Base-by-base conservation (phyloP, 2,797 vertebrate genomes). In the Tenualosa ilisha region DNA sequence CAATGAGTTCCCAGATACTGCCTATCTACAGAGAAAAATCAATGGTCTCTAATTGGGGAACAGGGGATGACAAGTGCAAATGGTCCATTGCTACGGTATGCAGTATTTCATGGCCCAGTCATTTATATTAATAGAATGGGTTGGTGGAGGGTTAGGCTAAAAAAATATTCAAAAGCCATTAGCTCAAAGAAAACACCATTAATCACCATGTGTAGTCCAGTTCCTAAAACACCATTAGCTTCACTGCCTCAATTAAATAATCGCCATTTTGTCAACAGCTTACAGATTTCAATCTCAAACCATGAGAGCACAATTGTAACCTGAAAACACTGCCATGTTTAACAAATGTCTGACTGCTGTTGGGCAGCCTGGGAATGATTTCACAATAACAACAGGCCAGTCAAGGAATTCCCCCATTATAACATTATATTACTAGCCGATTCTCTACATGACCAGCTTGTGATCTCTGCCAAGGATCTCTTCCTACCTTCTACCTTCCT, bases 191-290 rank as follows among this genome's bases (percentile, higher is more conserved):
- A 72, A 72, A 72, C 65, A 72, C 65, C 26, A 72, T 72, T 72
- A 37, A 72, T 72, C 65, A 56, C 93, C 93, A 89, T 93, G 92
- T 93, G 88, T 93, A 94, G 91, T 88, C 89, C 87, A 90, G 81
- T 87, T 89, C 31, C 91, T 89, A 92, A 89, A 26, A 81, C 90
- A 86, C 88, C 85, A 89, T 87, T 87, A 89, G 83, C 43, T 65
- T 20, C 31, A 31, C 37, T 59, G 9, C 83, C 26, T 31, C 26
- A 37, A 17, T 31, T 37, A 31, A 24, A 72, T 72, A 72, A 72
- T 37, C 26, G 11, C 26, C 37, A 12, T 72, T 72, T 72, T 8
- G 26, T 72, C 26, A 37, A 26, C 15, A 37, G 26, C 26, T 72
- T 26, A 37, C 37, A 5, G 37, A 72, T 72, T 68, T 68, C 37